These are phyloP conservation scores for Caenorhabditis sp. DNA, from an alignment of 2,888 invertebrate species.

Conservation along the genomic window DNA sequence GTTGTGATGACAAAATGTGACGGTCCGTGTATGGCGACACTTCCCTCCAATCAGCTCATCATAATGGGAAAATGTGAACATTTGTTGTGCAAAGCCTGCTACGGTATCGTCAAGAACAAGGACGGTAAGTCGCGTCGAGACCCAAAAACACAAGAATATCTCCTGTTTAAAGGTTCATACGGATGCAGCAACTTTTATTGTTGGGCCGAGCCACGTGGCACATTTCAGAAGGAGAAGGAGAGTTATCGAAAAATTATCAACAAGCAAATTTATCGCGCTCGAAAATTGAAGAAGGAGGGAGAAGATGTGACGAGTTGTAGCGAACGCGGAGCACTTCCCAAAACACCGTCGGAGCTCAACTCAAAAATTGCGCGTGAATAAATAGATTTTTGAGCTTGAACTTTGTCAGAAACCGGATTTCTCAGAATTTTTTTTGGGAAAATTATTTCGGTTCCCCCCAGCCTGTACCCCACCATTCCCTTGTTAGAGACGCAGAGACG, in stretches of 20 bases:
- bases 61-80: slow-evolving; percentile 38
- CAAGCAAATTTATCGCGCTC: slow-evolving; percentile 25
- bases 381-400: too few relatives aligned
- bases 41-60: slow-evolving; percentile 15
- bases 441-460: too few relatives aligned
- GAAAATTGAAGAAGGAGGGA: slow-evolving; percentile 19
- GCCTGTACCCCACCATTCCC: too few relatives aligned
- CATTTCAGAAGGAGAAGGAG: slow-evolving; percentile 13
- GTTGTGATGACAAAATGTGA: slow-evolving; percentile 18
- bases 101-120: slow-evolving; percentile 32
- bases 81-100: slow-evolving; percentile 37
- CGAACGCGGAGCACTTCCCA: not conserved
- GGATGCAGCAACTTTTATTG: slow-evolving; percentile 38
- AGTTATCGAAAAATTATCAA: slow-evolving; percentile 20
- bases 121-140: too few relatives aligned
- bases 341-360: too few relatives aligned
- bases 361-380: too few relatives aligned
- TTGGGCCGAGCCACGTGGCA: slow-evolving; percentile 20
- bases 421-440: too few relatives aligned
- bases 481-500: too few relatives aligned
- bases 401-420: too few relatives aligned
- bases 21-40: slow-evolving; percentile 20
- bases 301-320: slow-evolving; percentile 22
- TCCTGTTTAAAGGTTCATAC: too few relatives aligned
- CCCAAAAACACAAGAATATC: too few relatives aligned